Conservation (phyloP, 2,113 vertebrate genomes). For the Galeopterus variegatus region DNA sequence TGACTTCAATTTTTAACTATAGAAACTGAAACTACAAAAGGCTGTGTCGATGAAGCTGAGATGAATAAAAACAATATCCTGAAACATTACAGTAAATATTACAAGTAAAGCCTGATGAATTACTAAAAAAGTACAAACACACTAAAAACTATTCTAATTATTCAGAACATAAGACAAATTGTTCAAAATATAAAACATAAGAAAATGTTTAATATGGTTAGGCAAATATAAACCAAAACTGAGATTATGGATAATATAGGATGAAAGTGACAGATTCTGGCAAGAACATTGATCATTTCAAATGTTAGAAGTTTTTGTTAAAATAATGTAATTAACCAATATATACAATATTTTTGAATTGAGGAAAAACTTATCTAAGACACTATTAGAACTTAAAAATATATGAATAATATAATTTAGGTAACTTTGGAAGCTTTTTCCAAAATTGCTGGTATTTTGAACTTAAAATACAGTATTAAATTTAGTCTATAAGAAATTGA, state of each 20-base stretch:
- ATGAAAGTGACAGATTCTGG: background rate
- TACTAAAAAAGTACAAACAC: background rate
- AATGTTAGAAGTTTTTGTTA: background rate
- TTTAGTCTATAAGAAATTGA: background rate
- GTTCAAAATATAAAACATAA: too few species aligned
- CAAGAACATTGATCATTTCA: background rate
- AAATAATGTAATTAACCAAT: background rate
- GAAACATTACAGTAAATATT: background rate
- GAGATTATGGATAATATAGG: background rate
- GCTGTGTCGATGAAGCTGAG: background rate
- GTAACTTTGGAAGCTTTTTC: background rate
- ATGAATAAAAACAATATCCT: background rate
- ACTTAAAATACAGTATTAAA: background rate
- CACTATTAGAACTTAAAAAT: background rate
- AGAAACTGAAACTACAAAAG: slow-evolving; percentile 43
- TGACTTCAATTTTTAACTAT: slow-evolving; percentile 39
- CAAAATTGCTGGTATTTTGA: slow-evolving; percentile 9
- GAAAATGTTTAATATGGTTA: background rate
- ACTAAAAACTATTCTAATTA: background rate
- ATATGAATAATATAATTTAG: slow-evolving; percentile 12
- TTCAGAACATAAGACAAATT: background rate
- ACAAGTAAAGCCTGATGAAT: background rate
- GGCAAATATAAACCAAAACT: background rate
- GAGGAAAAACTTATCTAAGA: background rate
- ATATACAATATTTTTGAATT: background rate